Evolutionary conservation across 2,888 invertebrate species (phyloP).

Genomic region (Acanthacorydalis orientalis): DNA sequence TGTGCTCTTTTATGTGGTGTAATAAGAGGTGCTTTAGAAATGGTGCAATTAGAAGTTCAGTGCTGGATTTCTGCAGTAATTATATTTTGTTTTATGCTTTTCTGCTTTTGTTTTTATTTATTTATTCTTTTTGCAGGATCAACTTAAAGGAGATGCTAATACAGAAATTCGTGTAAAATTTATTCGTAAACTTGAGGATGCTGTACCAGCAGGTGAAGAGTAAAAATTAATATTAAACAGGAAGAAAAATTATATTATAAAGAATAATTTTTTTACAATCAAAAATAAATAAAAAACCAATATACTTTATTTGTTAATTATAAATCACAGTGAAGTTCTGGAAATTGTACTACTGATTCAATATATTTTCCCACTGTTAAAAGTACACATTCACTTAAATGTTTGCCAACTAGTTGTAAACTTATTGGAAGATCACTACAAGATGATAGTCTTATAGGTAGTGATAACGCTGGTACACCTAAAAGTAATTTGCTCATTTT

Average conservation of each 20-base stretch:
- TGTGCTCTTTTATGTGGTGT: constrained; percentile 85
- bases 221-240: constrained; percentile 27
- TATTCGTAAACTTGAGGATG: constrained; percentile 87
- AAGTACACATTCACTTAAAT: constrained; percentile 56
- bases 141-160: constrained; percentile 80
- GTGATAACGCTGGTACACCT: constrained; percentile 71
- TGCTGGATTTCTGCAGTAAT: constrained; percentile 74
- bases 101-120: neutral
- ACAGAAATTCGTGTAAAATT: constrained; percentile 93
- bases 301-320: constrained; percentile 11
- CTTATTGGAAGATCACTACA: constrained; percentile 60
- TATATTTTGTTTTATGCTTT: constrained; percentile 3
- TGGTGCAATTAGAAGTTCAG: constrained; percentile 94
- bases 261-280: neutral
- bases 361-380: constrained; percentile 68
- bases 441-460: constrained; percentile 63
- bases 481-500: constrained; percentile 12
- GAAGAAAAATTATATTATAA: neutral
- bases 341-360: constrained; percentile 54
- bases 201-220: constrained; percentile 96
- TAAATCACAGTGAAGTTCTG: constrained; percentile 15
- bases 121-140: constrained; percentile 47
- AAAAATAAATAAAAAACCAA: neutral
- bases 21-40: constrained; percentile 89
- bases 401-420: constrained; percentile 74